Conservation (phyloP, 2,888 invertebrate genomes). For the Thera obeliscata region DNA sequence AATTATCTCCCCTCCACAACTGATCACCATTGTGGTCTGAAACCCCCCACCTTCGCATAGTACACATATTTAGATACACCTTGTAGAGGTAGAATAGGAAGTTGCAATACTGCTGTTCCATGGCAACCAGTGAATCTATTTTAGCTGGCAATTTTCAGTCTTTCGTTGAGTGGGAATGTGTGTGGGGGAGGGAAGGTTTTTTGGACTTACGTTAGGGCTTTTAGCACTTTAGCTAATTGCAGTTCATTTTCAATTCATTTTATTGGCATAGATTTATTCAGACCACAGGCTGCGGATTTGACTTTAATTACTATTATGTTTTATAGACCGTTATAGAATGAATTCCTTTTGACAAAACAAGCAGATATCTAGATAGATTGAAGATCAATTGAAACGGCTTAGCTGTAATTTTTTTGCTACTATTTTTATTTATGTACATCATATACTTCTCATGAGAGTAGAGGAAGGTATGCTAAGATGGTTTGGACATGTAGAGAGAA, state of each 20-base stretch:
- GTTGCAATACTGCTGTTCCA: slow-evolving; percentile 16
- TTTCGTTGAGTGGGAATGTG: slow-evolving; percentile 40
- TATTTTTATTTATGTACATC: too few species aligned
- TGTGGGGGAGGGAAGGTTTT: slow-evolving; percentile 47
- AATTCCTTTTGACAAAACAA: slow-evolving; percentile 1
- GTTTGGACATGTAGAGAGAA: too few species aligned
- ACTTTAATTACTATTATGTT: slow-evolving; percentile 32
- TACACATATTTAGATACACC: too few species aligned
- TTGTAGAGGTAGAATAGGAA: too few species aligned
- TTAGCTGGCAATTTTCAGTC: slow-evolving; percentile 48
- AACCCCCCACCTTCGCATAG: too few species aligned
- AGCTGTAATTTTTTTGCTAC: too few species aligned
- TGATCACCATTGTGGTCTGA: too few species aligned
- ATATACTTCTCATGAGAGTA: too few species aligned
- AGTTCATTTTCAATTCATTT: slow-evolving; percentile 59
- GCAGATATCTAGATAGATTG: background rate
- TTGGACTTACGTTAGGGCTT: slow-evolving; percentile 50
- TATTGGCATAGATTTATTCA: slow-evolving; percentile 51
- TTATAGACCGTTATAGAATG: slow-evolving; percentile 39
- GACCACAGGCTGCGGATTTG: slow-evolving; percentile 45
- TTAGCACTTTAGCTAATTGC: slow-evolving; percentile 59
- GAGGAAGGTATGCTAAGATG: too few species aligned
- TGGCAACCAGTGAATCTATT: slow-evolving; percentile 43
- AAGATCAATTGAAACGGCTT: too few species aligned
- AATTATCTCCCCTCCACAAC: too few species aligned